Percentiles rank a stretch among this genome's conserved stretches.
phyloP scores from a whole-genome alignment of 2,888 invertebrate genomes.

The Druceiella hillmani region DNA sequence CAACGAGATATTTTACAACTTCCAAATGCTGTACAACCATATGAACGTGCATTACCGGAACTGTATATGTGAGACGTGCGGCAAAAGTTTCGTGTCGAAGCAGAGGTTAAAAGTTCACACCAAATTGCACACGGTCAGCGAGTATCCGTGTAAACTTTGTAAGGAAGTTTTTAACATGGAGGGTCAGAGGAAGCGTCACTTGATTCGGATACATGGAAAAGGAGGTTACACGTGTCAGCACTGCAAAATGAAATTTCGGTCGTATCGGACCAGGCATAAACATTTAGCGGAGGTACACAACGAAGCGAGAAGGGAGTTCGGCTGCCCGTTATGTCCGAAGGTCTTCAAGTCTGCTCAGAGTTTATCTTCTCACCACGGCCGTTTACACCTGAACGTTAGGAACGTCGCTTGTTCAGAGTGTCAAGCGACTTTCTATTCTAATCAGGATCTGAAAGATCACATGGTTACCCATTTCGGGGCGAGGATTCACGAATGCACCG shows the following conservation, averaged over 20 bases:
- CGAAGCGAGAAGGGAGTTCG: conserved; percentile 30
- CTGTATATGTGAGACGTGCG: background rate
- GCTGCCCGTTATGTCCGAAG: conserved; percentile 35
- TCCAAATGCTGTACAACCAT: background rate
- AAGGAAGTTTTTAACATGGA: too few species aligned
- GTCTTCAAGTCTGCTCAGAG: conserved; percentile 40
- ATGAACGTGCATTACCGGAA: conserved; percentile 2
- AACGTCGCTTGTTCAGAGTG: conserved; percentile 44
- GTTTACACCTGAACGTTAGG: conserved; percentile 44
- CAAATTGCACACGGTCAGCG: too few species aligned
- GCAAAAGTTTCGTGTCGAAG: background rate
- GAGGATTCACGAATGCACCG: conserved; percentile 41
- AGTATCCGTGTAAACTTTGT: too few species aligned
- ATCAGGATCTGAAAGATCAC: conserved; percentile 49
- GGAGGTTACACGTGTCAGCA: conserved; percentile 41
- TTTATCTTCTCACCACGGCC: conserved; percentile 35
- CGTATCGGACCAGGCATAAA: conserved; percentile 33
- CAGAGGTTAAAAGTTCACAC: too few species aligned
- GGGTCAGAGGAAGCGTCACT: conserved; percentile 40
- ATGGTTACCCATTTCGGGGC: conserved; percentile 50
- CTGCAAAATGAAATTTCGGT: conserved; percentile 38
- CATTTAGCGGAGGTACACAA: conserved; percentile 33
- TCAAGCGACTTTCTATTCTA: conserved; percentile 50
- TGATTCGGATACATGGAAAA: too few species aligned
- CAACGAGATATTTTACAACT: background rate